These are phyloP conservation scores for Lasioglossum zephyrum DNA, from an alignment of 2,888 invertebrate species.

Conservation along the genomic window DNA sequence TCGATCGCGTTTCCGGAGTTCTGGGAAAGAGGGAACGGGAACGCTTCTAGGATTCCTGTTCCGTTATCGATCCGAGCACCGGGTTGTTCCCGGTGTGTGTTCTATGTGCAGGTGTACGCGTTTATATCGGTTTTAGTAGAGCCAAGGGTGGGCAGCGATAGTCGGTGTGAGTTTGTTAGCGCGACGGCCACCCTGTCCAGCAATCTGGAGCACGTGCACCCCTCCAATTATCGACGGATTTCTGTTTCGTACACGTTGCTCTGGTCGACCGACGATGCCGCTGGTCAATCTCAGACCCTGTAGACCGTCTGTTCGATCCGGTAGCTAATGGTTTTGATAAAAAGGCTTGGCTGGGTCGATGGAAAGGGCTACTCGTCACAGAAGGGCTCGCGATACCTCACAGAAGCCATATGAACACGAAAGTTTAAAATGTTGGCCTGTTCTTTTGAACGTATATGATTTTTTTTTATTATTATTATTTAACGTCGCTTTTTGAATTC, in stretches of 20 bases:
- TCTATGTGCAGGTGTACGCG: slow-evolving; percentile 24
- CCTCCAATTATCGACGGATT: slow-evolving; percentile 41
- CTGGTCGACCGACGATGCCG: not conserved
- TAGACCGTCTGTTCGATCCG: not conserved
- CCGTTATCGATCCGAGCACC: slow-evolving; percentile 61
- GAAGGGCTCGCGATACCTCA: not conserved
- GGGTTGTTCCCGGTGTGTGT: slow-evolving; percentile 33
- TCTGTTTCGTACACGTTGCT: not conserved
- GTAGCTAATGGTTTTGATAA: not conserved
- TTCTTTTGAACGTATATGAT: no score
- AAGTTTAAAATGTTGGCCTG: not conserved
- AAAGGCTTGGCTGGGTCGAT: not conserved
- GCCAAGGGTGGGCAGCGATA: slow-evolving; percentile 24
- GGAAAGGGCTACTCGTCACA: not conserved
- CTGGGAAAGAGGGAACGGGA: slow-evolving; percentile 16
- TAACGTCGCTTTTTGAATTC: no score
- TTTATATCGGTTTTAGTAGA: slow-evolving; percentile 21
- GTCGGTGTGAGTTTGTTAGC: slow-evolving; percentile 44
- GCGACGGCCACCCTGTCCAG: slow-evolving; percentile 25
- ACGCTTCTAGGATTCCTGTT: slow-evolving; percentile 42
- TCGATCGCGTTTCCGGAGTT: not conserved
- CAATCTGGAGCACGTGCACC: slow-evolving; percentile 54
- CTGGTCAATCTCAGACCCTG: not conserved
- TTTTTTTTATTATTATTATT: no score
- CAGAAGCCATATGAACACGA: not conserved